Evolutionary conservation across 2,797 vertebrate species (phyloP), one percentile per base, ranked within the genome.

Genomic region (Ctenochaetus hawaiiensis): DNA sequence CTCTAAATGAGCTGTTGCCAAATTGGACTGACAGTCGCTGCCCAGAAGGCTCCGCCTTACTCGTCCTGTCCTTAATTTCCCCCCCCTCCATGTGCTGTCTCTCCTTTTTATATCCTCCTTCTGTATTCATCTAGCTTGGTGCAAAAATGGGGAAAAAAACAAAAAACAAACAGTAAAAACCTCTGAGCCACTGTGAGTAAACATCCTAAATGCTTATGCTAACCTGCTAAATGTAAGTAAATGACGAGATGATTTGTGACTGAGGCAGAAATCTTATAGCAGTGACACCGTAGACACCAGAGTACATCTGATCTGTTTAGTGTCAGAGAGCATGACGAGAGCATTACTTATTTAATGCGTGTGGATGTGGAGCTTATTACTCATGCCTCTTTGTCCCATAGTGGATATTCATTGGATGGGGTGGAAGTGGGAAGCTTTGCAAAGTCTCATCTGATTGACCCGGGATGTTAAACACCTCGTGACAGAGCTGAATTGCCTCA

Each of bases 341-440:
- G 20, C 82, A 92, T 95, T 62, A 94, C 75, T 95, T 94, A 95
- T 95, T 95, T 84, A 94, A 80, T 49, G 67, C 20, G 54, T 67
- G 82, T 74, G 51, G 67, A 69, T 72, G 62, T 73, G 48, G 64
- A 72, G 70, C 71, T 43, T 34, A 69, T 78, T 75, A 81, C 43
- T 7, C 8, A 23, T 62, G 69, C 58, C 49, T 62, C 70, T 80
- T 75, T 8, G 10, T 84, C 77, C 75, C 88, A 64, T 23, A 47
- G 70, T 82, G 78, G 72, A 75, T 67, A 57, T 80, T 62, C 67
- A 57, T 45, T 16, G 57, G 52, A 71, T 48, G 0, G 43, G 63
- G 41, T 34, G 44, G 30, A 16, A 45, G 20, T 61, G 60, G 34
- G 34, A 69, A 74, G 67, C 34, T 68, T 65, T 45, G 58, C 13